Base-by-base conservation (phyloP, 1,140 invertebrate genomes). In the Archivesica marissinica region DNA sequence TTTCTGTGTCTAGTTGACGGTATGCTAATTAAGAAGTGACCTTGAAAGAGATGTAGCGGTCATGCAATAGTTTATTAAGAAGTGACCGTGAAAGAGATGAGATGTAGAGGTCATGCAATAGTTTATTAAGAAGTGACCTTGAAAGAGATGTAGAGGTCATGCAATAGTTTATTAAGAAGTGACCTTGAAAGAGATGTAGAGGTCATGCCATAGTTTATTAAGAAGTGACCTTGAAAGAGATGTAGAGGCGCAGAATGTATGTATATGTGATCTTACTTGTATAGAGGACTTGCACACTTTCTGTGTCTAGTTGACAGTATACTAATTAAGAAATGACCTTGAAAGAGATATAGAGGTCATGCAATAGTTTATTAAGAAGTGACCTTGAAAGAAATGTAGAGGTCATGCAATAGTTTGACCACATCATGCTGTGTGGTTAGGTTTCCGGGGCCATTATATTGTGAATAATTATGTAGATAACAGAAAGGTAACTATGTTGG, bases 391-490 rank as follows among this genome's bases (percentile, higher is more conserved):
- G 66, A 25, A 15, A 3, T 44, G 35, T 70, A 20, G 7, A 44
- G 15, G 66, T n/a, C 44, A 28, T 41, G 44, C 44, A n/a, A n/a
- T 25, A 35, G 39, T 7, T 23, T 41, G 38, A n/a, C n/a, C n/a
- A n/a, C n/a, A n/a, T 25, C 38, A 44, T 70, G 15, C 30, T 30
- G n/a, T 33, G 25, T 50, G 38, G 52, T 54, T 52, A 23, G 52
- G 47, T 52, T 76, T 76, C 28, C 30, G 35, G 47, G 74, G 52
- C 44, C 52, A 52, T 52, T 76, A 50, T 47, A 17, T 74, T 52
- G 25, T 50, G 50, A 44, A 28, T 35, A 33, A n/a, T 50, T 74
- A 17, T 23, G 20, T 30, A 74, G 59, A 35, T 64, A 64, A 64
- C 59, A 64, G 59, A 64, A 25, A n/a, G n/a, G n/a, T n/a, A n/a